Conservation (phyloP, 2,797 vertebrate genomes). For the Propithecus perrieri region DNA sequence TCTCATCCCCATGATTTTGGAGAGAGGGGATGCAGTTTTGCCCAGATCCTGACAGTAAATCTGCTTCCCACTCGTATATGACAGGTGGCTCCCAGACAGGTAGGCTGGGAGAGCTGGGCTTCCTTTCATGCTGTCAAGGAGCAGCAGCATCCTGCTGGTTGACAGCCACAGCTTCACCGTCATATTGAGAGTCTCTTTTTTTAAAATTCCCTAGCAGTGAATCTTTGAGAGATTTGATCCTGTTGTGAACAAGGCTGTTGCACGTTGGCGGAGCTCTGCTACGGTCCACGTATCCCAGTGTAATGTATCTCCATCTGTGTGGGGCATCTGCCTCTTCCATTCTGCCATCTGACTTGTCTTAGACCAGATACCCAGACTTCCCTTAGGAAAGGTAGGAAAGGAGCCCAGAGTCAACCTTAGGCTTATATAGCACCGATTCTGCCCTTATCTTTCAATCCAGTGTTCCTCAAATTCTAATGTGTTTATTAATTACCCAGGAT, state of each 20-base stretch:
- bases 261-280: not conserved
- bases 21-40: not conserved
- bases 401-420: not conserved
- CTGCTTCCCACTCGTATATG: constrained; percentile 18
- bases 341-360: constrained; percentile 36
- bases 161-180: constrained; percentile 47
- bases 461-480: not conserved
- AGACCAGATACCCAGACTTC: not conserved
- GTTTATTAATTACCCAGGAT: not conserved
- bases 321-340: constrained; percentile 48
- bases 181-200: constrained; percentile 45
- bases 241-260: constrained; percentile 65
- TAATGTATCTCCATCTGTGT: constrained; percentile 1
- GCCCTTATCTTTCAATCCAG: not conserved
- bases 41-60: not conserved
- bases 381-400: not conserved
- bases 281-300: not conserved
- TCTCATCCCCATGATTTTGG: not conserved
- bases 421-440: not conserved
- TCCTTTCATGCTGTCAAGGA: constrained; percentile 75
- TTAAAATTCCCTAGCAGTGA: not conserved
- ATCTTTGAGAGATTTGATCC: constrained; percentile 60
- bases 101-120: constrained; percentile 58
- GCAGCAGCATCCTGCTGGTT: constrained; percentile 57
- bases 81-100: constrained; percentile 74